Base-by-base conservation (phyloP, 2,797 vertebrate species). In the Amblyraja radiata region DNA sequence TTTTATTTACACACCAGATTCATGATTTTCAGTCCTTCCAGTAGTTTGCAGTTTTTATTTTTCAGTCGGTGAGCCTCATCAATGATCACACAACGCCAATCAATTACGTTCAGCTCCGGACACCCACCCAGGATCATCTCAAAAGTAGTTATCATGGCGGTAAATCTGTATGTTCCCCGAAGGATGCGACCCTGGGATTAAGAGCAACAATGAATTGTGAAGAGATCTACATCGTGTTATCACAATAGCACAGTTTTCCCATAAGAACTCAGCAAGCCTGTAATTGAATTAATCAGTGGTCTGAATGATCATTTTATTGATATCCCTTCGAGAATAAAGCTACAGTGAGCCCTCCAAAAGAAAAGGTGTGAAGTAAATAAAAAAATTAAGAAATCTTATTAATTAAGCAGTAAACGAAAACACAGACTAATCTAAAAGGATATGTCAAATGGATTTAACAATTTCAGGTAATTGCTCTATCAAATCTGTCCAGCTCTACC, bases 61-160 rank as follows among this genome's bases (percentile, higher is more conserved):
- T 99, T 99, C 95, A 99, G 97, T 25, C 99, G 97, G 95, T 99
- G 99, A 93, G 99, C 99, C 95, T 99, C 99, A 93, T 99, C 99
- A 93, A 99, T 99, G 95, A 99, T 99, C 93, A 99, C 98, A 3
- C 99, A 99, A 11, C 98, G 97, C 99, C 99, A 99, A 61, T 99
- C 98, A 79, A 99, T 98, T 63, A 98, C 98, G 94, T 99, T 99
- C 94, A 99, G 97, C 93, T 99, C 98, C 4, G 98, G 98, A 94
- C 98, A 99, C 93, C 99, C 98, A 78, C 98, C 98, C 95, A 99
- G 97, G 96, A 99, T 99, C 98, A 99, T 99, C 96, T 99, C 99
- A 94, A 99, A 99, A 1, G 99, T 99, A 93, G 98, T 99, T 95
- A 99, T 99, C 79, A 99, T 97, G 81, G 98, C 98, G 94, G 99